Evolutionary conservation across 2,888 invertebrate species (phyloP).

Genomic region (Chelonus formosanus): DNA sequence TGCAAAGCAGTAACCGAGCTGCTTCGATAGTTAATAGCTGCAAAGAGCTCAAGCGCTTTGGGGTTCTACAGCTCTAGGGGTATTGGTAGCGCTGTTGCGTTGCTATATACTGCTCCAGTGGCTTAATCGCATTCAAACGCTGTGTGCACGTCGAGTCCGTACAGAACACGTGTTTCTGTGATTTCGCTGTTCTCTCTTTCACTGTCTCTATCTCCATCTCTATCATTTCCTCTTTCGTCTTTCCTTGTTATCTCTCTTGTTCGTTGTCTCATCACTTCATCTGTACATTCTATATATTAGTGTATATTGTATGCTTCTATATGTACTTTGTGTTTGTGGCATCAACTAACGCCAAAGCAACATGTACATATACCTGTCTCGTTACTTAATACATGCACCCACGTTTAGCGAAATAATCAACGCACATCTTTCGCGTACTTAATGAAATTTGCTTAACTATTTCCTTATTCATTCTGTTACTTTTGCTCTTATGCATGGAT

Average conservation of each 20-base stretch:
- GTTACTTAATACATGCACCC: conserved; percentile 40
- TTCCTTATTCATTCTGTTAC: no score
- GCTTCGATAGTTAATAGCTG: conserved; percentile 14
- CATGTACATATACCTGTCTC: conserved; percentile 9
- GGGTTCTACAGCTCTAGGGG: conserved; percentile 25
- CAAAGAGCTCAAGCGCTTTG: conserved; percentile 28
- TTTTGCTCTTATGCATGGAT: no score
- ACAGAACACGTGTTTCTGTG: conserved; percentile 52
- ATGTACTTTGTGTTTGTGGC: conserved; percentile 30
- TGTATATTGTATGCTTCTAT: conserved; percentile 14
- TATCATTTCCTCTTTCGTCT: not conserved
- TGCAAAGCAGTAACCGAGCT: not conserved
- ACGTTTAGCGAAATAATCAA: conserved; percentile 39
- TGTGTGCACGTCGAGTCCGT: conserved; percentile 31
- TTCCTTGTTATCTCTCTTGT: not conserved
- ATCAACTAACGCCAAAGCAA: conserved; percentile 18
- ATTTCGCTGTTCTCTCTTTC: conserved; percentile 43
- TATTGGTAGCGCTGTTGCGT: conserved; percentile 35
- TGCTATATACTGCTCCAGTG: conserved; percentile 44
- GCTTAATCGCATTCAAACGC: conserved; percentile 56
- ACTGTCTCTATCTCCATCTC: conserved; percentile 10
- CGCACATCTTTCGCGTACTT: no score
- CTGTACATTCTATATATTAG: not conserved
- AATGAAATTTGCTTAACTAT: no score
- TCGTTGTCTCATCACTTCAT: not conserved